These are phyloP conservation scores for Zaprionus ghesquierei DNA, from an alignment of 1,140 invertebrate genomes.

Conservation along the genomic window DNA sequence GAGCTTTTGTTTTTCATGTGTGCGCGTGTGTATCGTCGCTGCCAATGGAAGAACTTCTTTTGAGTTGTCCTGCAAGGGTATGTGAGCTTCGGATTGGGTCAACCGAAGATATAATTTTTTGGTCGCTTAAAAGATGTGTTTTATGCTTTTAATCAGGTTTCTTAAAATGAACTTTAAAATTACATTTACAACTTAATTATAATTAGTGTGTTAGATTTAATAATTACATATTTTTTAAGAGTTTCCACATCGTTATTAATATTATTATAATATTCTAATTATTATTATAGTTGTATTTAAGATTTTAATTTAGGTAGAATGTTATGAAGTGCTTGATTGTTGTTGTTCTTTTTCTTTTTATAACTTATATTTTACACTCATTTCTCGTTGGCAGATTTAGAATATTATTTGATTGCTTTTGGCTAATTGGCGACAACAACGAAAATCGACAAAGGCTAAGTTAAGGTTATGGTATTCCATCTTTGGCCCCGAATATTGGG, in stretches of 20 bases:
- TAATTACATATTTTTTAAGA: constrained; percentile 37
- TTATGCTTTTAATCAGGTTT: constrained; percentile 19
- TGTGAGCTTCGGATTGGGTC: not conserved
- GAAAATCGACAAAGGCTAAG: constrained; percentile 17
- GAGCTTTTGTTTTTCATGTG: no score
- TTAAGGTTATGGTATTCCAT: constrained; percentile 13
- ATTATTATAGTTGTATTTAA: constrained; percentile 3
- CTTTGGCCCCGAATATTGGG: constrained; percentile 19
- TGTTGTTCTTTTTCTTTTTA: constrained; percentile 6
- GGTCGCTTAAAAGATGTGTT: constrained; percentile 25
- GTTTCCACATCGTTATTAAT: not conserved
- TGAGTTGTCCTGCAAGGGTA: constrained; percentile 22
- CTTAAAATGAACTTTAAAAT: constrained; percentile 33
- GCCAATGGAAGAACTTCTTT: not conserved
- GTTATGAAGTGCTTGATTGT: constrained; percentile 41
- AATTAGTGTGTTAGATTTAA: constrained; percentile 33
- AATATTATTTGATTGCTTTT: constrained; percentile 47
- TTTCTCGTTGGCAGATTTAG: constrained; percentile 44
- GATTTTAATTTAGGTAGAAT: constrained; percentile 36
- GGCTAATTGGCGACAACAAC: constrained; percentile 28
- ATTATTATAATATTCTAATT: not conserved
- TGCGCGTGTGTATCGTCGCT: not conserved
- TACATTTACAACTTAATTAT: constrained; percentile 40
- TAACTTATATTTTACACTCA: constrained; percentile 16
- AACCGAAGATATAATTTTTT: constrained; percentile 5